phyloP scores from a whole-genome alignment of 2,797 vertebrate species.

The Macrochelys suwanniensis region DNA sequence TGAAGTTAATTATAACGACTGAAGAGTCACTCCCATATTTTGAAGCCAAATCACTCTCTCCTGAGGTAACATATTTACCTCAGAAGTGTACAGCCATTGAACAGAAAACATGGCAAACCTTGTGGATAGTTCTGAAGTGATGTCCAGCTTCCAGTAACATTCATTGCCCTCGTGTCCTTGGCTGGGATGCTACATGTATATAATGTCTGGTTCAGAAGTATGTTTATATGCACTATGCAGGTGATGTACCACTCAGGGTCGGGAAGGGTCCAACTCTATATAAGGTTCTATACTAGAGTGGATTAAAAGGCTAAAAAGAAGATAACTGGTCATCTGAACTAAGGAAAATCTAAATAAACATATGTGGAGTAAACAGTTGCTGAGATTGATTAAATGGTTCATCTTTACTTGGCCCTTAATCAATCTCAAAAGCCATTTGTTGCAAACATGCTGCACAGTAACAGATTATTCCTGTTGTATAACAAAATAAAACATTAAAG shows the following conservation, averaged over 20 bases:
- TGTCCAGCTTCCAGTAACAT: too few relatives aligned
- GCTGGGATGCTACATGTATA: neutral
- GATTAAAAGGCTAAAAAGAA: neutral
- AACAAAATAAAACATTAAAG: constrained; percentile 64
- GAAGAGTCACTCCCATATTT: neutral
- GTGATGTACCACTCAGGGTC: rapidly evolving
- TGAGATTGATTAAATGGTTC: constrained; percentile 73
- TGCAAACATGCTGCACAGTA: constrained; percentile 62
- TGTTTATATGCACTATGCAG: neutral
- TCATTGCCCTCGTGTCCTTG: neutral
- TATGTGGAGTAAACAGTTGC: constrained; percentile 65
- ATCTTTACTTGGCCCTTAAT: constrained; percentile 59
- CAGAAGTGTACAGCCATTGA: neutral
- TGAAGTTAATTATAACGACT: neutral
- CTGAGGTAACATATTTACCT: neutral
- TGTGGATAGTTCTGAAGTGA: neutral
- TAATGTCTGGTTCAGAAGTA: neutral
- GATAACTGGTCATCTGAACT: neutral
- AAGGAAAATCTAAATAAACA: constrained; percentile 22
- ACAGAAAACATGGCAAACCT: neutral
- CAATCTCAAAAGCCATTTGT: constrained; percentile 72
- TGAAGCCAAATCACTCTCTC: neutral
- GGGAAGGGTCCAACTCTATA: neutral
- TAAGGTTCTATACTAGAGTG: neutral
- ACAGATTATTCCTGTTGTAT: constrained; percentile 68